These are phyloP conservation scores for Parapsyche elsis DNA, from an alignment of 1,140 invertebrate genomes.

Conservation along the genomic window DNA sequence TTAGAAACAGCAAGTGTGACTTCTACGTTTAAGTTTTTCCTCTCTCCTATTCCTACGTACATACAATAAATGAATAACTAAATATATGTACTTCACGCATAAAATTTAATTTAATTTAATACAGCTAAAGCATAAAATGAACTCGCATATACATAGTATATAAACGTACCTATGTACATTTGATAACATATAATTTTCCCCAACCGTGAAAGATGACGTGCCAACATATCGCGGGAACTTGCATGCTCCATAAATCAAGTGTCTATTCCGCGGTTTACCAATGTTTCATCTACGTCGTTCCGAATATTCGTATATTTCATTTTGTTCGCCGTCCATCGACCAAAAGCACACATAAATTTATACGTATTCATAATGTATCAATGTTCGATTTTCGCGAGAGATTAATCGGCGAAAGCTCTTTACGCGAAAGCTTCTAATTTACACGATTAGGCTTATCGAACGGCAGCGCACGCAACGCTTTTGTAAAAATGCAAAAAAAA, in stretches of 20 bases:
- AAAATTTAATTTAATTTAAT: no score
- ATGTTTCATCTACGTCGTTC: slow-evolving; percentile 24
- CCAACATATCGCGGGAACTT: slow-evolving; percentile 34
- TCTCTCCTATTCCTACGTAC: no score
- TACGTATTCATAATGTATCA: not conserved
- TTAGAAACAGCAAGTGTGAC: not conserved
- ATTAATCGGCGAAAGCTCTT: not conserved
- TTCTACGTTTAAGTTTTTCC: no score
- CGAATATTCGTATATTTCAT: slow-evolving; percentile 23
- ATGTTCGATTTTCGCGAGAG: not conserved
- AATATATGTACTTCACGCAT: no score
- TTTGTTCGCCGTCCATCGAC: not conserved
- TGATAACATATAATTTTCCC: slow-evolving; percentile 7
- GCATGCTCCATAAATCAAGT: slow-evolving; percentile 36
- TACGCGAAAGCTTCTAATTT: no score
- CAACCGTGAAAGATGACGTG: slow-evolving; percentile 25
- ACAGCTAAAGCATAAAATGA: no score
- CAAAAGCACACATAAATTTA: not conserved
- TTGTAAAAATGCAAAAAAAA: no score
- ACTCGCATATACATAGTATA: no score
- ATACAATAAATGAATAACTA: no score
- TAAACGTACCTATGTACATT: no score
- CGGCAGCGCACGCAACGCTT: no score
- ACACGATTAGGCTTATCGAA: no score
- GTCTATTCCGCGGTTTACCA: slow-evolving; percentile 36